Percentiles rank a stretch among this genome's conserved stretches.
Evolutionary conservation across 1,140 invertebrate genomes (phyloP).

Genomic region (Pararge aegeria): DNA sequence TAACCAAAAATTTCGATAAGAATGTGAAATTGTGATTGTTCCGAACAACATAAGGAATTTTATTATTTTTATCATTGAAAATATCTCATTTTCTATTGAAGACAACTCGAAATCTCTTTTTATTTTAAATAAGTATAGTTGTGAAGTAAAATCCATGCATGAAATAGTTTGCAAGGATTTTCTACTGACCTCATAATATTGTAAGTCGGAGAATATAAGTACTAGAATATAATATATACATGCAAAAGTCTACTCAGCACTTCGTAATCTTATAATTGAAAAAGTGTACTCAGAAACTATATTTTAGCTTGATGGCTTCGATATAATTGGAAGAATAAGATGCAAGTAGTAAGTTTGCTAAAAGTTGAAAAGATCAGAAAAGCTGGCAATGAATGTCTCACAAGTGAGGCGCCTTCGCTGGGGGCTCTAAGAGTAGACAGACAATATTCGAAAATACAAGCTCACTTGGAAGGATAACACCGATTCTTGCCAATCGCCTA

Average conservation of each 20-base stretch:
- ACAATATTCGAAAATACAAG: constrained; percentile 52
- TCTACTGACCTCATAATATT: constrained; percentile 10
- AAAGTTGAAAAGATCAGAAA: constrained; percentile 48
- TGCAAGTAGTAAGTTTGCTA: constrained; percentile 22
- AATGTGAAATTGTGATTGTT: too few species aligned
- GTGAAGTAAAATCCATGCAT: constrained; percentile 22
- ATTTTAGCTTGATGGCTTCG: constrained; percentile 28
- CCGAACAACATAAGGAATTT: too few species aligned
- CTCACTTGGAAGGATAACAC: constrained; percentile 66
- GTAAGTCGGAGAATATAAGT: constrained; percentile 17
- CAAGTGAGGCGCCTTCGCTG: constrained; percentile 76
- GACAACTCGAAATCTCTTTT: constrained; percentile 22
- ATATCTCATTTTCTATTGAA: background rate
- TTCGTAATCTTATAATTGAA: constrained; percentile 21
- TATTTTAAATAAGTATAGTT: constrained; percentile 6
- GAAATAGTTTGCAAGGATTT: constrained; percentile 22
- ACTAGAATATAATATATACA: constrained; percentile 12
- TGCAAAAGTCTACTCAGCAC: constrained; percentile 26
- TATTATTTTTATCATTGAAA: too few species aligned
- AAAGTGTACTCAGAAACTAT: constrained; percentile 26
- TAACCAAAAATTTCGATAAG: background rate
- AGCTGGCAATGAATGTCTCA: constrained; percentile 68
- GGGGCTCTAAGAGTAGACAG: constrained; percentile 47
- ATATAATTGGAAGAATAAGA: constrained; percentile 23
- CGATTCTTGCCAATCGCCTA: constrained; percentile 65